Percentiles rank a stretch among this genome's conserved stretches.
These are phyloP conservation scores for Trinectes maculatus DNA, from an alignment of 2,113 vertebrate species.

Conservation along the genomic window DNA sequence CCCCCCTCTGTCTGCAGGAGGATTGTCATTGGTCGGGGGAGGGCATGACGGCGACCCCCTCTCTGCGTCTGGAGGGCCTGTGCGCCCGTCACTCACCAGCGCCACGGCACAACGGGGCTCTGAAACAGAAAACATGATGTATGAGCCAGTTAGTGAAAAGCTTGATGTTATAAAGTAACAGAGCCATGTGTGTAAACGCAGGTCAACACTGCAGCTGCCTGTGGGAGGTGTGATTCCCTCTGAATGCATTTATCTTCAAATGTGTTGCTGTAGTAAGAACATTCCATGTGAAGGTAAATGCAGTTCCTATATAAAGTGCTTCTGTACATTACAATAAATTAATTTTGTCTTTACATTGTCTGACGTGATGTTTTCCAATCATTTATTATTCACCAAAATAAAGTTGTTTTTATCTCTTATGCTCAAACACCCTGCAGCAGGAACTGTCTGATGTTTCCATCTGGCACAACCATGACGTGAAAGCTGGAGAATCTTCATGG, in stretches of 20 bases:
- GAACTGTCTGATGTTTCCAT: not conserved
- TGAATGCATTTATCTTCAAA: conserved; percentile 24
- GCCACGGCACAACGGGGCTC: conserved; percentile 80
- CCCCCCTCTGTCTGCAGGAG: conserved; percentile 77
- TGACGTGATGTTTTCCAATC: too few relatives aligned
- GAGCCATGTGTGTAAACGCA: conserved; percentile 5
- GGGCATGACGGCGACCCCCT: conserved; percentile 78
- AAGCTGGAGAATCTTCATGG: too few relatives aligned
- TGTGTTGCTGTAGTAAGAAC: conserved; percentile 8
- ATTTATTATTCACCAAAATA: not conserved
- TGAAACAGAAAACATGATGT: conserved; percentile 32
- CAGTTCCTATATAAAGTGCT: not conserved
- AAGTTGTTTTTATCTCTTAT: not conserved
- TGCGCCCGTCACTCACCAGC: conserved; percentile 76
- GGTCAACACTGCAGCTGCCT: conserved; percentile 14
- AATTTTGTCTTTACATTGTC: too few relatives aligned
- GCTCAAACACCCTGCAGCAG: not conserved
- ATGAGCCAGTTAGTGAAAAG: not conserved
- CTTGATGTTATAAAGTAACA: not conserved
- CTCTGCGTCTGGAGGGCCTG: conserved; percentile 75
- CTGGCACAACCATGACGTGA: too few relatives aligned
- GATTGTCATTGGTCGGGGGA: conserved; percentile 80
- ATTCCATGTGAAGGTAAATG: not conserved
- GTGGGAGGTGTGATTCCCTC: conserved; percentile 49
- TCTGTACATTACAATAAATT: not conserved